Evolutionary conservation across 2,888 invertebrate genomes (phyloP).

Genomic region (Lagria hirta): DNA sequence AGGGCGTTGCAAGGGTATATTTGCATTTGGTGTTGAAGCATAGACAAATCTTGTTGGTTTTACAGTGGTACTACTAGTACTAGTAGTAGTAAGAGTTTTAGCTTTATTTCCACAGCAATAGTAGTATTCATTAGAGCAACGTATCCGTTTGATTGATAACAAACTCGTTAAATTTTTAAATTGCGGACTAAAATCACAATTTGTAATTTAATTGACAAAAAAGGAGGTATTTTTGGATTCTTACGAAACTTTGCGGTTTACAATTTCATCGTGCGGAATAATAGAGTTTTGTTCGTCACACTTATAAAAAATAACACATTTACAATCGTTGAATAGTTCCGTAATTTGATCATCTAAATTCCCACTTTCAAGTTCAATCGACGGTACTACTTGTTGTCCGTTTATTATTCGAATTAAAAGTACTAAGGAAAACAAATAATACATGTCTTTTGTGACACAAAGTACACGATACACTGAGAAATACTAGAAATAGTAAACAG

Average conservation of each 20-base stretch:
- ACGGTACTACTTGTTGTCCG: constrained; percentile 2
- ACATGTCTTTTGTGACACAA: too few relatives aligned
- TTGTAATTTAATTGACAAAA: too few relatives aligned
- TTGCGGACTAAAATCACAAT: too few relatives aligned
- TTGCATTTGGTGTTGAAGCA: constrained; percentile 25
- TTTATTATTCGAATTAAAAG: too few relatives aligned
- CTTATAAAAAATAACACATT: constrained; percentile 33
- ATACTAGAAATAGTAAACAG: too few relatives aligned
- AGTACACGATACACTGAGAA: too few relatives aligned
- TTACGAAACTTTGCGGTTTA: constrained; percentile 23
- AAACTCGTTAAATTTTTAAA: too few relatives aligned
- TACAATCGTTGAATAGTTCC: constrained; percentile 31
- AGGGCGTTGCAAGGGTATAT: too few relatives aligned
- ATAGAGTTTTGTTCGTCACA: constrained; percentile 34
- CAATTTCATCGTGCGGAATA: constrained; percentile 29
- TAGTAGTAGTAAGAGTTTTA: too few relatives aligned
- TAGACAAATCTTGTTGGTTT: constrained; percentile 25
- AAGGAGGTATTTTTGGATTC: too few relatives aligned
- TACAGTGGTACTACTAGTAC: too few relatives aligned
- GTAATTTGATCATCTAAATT: constrained; percentile 8
- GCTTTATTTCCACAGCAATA: constrained; percentile 5
- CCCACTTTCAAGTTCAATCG: constrained; percentile 1
- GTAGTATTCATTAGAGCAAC: constrained; percentile 11
- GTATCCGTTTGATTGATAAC: constrained; percentile 1
- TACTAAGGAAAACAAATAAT: too few relatives aligned